Percentiles rank a stretch among this genome's conserved stretches.
Conservation (phyloP, 2,888 invertebrate genomes). For the Drosophila vallismaia region DNA sequence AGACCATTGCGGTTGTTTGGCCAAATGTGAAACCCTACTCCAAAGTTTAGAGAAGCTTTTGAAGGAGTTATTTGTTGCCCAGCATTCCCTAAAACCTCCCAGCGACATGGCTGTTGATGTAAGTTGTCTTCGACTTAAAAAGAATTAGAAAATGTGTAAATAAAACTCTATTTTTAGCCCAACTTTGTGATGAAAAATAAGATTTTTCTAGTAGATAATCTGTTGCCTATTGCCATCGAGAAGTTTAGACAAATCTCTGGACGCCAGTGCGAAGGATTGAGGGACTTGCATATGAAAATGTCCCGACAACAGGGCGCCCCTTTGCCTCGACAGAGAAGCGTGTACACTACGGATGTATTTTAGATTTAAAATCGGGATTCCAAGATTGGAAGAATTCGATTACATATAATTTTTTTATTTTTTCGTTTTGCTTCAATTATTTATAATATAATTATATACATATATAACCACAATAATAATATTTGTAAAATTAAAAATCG, state of each 20-base stretch:
- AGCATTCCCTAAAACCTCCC: conserved; percentile 82
- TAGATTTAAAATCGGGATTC: conserved; percentile 46
- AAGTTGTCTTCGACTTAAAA: conserved; percentile 36
- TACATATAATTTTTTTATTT: conserved; percentile 81
- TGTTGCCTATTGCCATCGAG: conserved; percentile 81
- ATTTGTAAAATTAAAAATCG: conserved; percentile 79
- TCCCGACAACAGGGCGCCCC: conserved; percentile 78
- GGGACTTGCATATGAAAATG: conserved; percentile 72
- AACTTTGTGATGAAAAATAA: conserved; percentile 84
- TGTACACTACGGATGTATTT: conserved; percentile 83
- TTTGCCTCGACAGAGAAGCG: conserved; percentile 83
- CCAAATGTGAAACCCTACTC: conserved; percentile 82
- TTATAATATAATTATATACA: conserved; percentile 83
- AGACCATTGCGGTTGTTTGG: conserved; percentile 82
- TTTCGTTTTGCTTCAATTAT: conserved; percentile 79
- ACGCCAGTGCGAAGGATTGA: conserved; percentile 74
- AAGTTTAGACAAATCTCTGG: conserved; percentile 81
- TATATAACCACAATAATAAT: conserved; percentile 82
- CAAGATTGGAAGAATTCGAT: conserved; percentile 57
- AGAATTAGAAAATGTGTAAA: not conserved
- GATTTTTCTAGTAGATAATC: conserved; percentile 80
- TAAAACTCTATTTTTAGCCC: conserved; percentile 61
- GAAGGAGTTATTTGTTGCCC: conserved; percentile 81
- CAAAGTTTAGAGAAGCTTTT: conserved; percentile 79
- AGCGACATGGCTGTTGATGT: conserved; percentile 82